Percentiles rank a stretch among this genome's conserved stretches.
phyloP scores from a whole-genome alignment of 2,888 invertebrate species.

The Cerceris ruficornis region DNA sequence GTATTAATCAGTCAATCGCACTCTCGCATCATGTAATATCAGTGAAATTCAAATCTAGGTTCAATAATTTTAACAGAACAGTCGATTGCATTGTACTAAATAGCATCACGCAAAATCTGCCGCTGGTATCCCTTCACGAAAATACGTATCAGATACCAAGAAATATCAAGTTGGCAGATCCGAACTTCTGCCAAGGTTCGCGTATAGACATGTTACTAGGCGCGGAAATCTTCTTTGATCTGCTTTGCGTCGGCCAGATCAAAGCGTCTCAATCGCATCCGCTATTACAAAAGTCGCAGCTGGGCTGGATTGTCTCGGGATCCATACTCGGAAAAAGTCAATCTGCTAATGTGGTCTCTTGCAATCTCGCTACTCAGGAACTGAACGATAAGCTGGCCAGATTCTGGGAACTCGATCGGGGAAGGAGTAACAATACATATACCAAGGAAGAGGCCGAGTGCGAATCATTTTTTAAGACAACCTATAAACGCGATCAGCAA shows the following conservation, averaged over 20 bases:
- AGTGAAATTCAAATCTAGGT: not conserved
- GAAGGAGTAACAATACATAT: not conserved
- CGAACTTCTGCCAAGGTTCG: slow-evolving; percentile 24
- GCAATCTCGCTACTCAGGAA: not conserved
- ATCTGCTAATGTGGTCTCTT: not conserved
- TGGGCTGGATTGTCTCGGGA: slow-evolving; percentile 50
- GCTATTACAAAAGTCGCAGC: slow-evolving; percentile 25
- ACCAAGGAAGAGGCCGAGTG: not conserved
- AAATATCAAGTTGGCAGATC: slow-evolving; percentile 44
- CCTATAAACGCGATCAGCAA: not conserved
- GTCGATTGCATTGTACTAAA: not conserved
- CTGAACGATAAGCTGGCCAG: not conserved
- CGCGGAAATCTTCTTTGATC: slow-evolving; percentile 30
- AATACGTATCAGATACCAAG: not conserved
- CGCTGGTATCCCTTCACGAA: not conserved
- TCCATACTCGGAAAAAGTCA: not conserved
- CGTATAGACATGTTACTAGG: slow-evolving; percentile 43
- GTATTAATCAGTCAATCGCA: not conserved
- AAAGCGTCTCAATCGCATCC: slow-evolving; percentile 17
- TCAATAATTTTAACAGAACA: not conserved
- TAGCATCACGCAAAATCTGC: not conserved
- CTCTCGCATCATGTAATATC: not conserved
- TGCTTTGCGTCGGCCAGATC: slow-evolving; percentile 20
- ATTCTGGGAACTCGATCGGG: slow-evolving; percentile 32
- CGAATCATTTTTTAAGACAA: not conserved